These are phyloP conservation scores for Opisthocomus hoazin DNA, from an alignment of 2,113 vertebrate genomes.

Conservation along the genomic window DNA sequence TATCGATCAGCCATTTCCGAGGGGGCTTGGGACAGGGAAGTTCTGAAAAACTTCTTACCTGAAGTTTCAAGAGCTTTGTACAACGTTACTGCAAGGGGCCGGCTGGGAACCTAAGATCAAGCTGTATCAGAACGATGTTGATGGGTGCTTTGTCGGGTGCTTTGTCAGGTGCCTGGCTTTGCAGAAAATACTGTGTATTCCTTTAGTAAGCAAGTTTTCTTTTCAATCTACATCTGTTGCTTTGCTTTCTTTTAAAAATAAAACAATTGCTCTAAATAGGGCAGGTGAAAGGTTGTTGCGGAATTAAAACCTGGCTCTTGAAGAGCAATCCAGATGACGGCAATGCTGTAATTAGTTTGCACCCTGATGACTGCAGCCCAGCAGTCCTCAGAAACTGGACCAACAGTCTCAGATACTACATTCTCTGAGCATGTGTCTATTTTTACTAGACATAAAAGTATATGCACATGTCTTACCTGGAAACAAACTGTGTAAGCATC, in stretches of 20 bases:
- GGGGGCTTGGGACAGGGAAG: not conserved
- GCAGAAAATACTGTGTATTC: not conserved
- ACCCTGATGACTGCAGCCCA: not conserved
- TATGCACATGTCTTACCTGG: not conserved
- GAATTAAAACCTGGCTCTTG: not conserved
- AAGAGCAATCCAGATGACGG: not conserved
- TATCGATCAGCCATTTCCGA: not conserved
- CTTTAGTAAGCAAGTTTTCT: not conserved
- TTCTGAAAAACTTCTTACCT: not conserved
- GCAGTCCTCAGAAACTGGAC: not conserved
- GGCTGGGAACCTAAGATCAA: not conserved
- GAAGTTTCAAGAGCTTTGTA: not conserved
- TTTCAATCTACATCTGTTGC: not conserved
- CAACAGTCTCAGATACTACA: not conserved
- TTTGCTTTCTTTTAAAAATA: not conserved
- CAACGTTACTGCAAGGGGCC: not conserved
- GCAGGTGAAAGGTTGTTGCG: not conserved
- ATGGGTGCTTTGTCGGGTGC: not conserved
- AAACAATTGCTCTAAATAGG: not conserved
- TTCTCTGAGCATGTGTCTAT: not conserved
- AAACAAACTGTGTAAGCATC: not conserved
- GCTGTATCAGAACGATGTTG: not conserved
- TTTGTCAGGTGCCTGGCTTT: not conserved
- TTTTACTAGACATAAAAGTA: not conserved
- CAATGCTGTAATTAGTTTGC: not conserved